Conservation (phyloP, 2,888 invertebrate species). For the Candidula unifasciata region DNA sequence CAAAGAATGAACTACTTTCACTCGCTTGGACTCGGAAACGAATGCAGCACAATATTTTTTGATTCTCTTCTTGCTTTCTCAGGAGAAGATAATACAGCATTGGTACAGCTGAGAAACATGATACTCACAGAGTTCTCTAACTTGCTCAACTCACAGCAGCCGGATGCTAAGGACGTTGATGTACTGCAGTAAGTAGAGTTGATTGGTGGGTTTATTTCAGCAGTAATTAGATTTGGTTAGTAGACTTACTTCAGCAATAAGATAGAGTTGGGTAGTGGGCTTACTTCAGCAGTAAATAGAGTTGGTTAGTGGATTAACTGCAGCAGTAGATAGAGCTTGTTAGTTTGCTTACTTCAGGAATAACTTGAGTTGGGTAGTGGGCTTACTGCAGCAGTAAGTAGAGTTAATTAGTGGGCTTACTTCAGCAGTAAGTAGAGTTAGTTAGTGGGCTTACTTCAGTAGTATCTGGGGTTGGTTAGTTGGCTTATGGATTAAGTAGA, state of each 20-base stretch:
- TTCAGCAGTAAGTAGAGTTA: neutral
- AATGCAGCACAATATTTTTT: neutral
- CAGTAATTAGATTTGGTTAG: too few relatives aligned
- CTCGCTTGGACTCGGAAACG: too few relatives aligned
- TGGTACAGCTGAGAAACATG: conserved; percentile 68
- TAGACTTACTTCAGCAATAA: too few relatives aligned
- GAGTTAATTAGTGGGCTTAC: neutral
- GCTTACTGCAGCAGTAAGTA: neutral
- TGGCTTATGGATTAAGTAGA: neutral
- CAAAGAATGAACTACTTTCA: too few relatives aligned
- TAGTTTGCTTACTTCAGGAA: neutral
- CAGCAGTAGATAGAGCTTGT: too few relatives aligned
- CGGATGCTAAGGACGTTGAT: conserved; percentile 26
- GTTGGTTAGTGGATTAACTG: too few relatives aligned
- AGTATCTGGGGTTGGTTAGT: neutral
- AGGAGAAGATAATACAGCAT: conserved; percentile 53
- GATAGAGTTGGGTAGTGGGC: neutral
- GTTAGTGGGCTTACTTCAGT: neutral
- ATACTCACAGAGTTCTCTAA: conserved; percentile 73
- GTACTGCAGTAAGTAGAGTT: conserved; percentile 44
- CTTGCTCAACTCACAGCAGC: conserved; percentile 65
- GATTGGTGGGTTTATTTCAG: neutral
- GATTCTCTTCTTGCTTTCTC: neutral
- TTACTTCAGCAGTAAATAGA: neutral
- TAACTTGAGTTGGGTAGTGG: neutral